Conservation (phyloP, 2,797 vertebrate species). For the Chiroxiphia lanceolata region DNA sequence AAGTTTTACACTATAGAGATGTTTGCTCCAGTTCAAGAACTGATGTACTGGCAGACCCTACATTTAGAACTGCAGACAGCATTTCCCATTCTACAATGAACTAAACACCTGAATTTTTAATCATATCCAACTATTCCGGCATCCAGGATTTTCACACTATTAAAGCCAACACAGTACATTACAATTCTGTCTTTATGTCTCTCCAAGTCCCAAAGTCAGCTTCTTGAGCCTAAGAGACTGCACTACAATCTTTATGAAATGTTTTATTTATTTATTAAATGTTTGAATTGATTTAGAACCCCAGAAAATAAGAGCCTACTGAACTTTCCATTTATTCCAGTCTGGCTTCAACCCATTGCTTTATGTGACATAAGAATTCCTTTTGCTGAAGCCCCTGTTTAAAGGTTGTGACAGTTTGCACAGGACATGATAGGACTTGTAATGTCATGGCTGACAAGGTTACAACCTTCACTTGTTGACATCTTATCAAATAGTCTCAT, state of each 20-base stretch:
- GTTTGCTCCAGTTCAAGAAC: background rate
- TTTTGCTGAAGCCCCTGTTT: background rate
- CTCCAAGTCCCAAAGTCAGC: background rate
- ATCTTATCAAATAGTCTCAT: slow-evolving; percentile 3
- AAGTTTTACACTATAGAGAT: background rate
- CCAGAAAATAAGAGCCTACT: background rate
- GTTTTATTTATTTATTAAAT: background rate
- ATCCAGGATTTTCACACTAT: background rate
- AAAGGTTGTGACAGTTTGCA: slow-evolving; percentile 35
- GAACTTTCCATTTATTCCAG: background rate
- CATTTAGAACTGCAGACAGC: background rate
- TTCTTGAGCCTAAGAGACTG: background rate
- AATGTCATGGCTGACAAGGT: slow-evolving; percentile 15
- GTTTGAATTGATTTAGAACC: background rate
- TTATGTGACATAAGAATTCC: background rate
- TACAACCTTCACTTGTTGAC: slow-evolving; percentile 37
- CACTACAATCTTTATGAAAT: background rate
- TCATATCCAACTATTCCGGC: background rate
- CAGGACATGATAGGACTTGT: background rate
- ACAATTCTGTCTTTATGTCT: background rate
- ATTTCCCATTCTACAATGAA: background rate
- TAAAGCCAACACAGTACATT: background rate
- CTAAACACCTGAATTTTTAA: background rate
- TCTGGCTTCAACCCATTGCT: background rate
- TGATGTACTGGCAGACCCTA: background rate